Evolutionary conservation across 2,797 vertebrate genomes (phyloP), one percentile per base, ranked within the genome.

Genomic region (Myotis vivesi): DNA sequence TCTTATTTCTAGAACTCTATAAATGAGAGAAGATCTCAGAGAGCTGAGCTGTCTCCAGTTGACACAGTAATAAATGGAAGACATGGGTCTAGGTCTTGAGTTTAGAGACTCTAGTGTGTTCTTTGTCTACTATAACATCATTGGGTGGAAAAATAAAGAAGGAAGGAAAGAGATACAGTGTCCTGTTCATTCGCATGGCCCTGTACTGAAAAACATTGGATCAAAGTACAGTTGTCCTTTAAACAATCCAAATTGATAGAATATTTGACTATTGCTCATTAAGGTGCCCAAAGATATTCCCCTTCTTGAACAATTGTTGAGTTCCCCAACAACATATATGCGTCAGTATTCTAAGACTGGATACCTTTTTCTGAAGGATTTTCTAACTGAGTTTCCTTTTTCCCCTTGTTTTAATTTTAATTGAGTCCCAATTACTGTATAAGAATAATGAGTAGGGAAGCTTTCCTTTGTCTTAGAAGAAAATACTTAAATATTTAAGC

Each of bases 291-390:
- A 59, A 82, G n/a, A 87, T 49, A 62, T 13, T 76, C 28, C 20
- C 17, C 4, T 76, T 8, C 20, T 41, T 77, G 15, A 86, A 72
- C 4, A 82, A n/a, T 41, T 55, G 9, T 59, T 64, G 68, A 36
- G 16, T 89, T 89, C 3, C 49, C 23, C 46, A 77, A 7, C 6
- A 80, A 1, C 4, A 72, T 46, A 3, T 19, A 53, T 41, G 6
- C 17, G 41, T 85, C 30, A 87, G 2, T 22, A 53, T 55, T 57
- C 33, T 66, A 53, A 91, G 25, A 0, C 22, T 92, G 25, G 23
- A 6, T 68, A 20, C 19, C 44, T 80, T 87, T 95, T 96, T 87
- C 33, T 81, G 23, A 87, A 84, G 33, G 36, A 30, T 95, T 93
- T 71, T 36, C 20, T 77, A 30, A 38, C 13, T 55, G 19, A 72